A percentile compares a stretch with the other conserved stretches of the same genome.
phyloP scores from a whole-genome alignment of 2,797 vertebrate species.

The Synaphobranchus kaupii region DNA sequence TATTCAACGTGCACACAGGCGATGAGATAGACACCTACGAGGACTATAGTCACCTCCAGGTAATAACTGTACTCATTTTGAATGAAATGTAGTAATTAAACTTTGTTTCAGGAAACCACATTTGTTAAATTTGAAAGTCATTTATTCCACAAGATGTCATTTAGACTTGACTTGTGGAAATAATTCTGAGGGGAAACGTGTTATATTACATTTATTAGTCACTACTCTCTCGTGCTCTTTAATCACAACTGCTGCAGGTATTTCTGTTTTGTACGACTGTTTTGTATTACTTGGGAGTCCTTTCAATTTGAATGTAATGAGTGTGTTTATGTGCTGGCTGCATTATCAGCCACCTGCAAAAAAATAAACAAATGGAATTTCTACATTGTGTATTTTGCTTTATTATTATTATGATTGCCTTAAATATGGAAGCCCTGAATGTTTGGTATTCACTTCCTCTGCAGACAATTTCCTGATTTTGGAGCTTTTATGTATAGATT shows the following conservation, averaged over 20 bases:
- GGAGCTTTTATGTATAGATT: background rate
- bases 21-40: conserved; percentile 81
- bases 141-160: background rate
- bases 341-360: conserved; percentile 12
- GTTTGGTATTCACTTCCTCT: background rate
- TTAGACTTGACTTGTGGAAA: background rate
- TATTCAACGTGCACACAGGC: conserved; percentile 86
- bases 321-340: background rate
- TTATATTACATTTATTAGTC: too few relatives aligned
- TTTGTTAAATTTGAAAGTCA: background rate
- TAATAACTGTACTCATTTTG: conserved; percentile 48
- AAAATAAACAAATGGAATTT: background rate
- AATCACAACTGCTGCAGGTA: too few relatives aligned
- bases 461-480: background rate
- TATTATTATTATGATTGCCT: background rate
- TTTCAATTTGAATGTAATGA: background rate
- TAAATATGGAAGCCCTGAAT: background rate
- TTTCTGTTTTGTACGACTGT: background rate
- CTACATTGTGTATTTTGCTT: conserved; percentile 10
- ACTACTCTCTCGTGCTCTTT: too few relatives aligned
- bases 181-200: background rate
- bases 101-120: background rate
- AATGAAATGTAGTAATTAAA: background rate
- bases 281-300: background rate
- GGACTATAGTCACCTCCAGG: conserved; percentile 93